Evolutionary conservation across 2,797 vertebrate species (phyloP), one percentile per base, ranked within the genome.

Genomic region (Fringilla coelebs): DNA sequence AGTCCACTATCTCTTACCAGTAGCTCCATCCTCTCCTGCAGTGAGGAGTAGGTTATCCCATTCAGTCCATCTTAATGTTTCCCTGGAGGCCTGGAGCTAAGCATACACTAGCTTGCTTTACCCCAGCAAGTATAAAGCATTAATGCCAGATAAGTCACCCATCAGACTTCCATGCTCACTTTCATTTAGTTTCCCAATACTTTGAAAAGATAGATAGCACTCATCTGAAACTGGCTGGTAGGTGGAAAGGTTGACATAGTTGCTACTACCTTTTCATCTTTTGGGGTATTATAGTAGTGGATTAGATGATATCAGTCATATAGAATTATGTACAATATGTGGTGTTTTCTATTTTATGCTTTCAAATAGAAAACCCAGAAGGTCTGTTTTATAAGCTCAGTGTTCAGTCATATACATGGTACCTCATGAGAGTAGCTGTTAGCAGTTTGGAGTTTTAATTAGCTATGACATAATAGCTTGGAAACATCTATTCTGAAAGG

Each of bases 211-310:
- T 32, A 72, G 40, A 74, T 86, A 46, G 49, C 41, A 61, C 19
- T 93, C 52, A 78, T 63, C 45, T 79, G 71, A 73, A 93, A 57
- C 25, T 87, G 74, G 34, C 45, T 80, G 28, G 26, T 93, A 62
- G 40, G 45, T 79, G 63, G 71, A 76, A 96, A 90, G 55, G 29
- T 70, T 88, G 48, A 60, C 45, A 49, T n/a, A 73, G 48, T 19
- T 75, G 34, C 51, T 87, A 16, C 55, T 76, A 51, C 28, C 26
- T 95, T 91, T 85, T 96, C 55, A 87, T 95, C 71, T 86, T 94
- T 49, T 49, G 17, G 9, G 90, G 41, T 52, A 67, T 90, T 63
- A 85, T 71, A 79, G 67, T 34, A 63, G 74, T 49, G 40, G 71
- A 93, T 78, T 52, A 58, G 51, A 31, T 51, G 4, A 20, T 66